Base-by-base conservation (phyloP, 2,888 invertebrate genomes). In the Eulithis prunata region DNA sequence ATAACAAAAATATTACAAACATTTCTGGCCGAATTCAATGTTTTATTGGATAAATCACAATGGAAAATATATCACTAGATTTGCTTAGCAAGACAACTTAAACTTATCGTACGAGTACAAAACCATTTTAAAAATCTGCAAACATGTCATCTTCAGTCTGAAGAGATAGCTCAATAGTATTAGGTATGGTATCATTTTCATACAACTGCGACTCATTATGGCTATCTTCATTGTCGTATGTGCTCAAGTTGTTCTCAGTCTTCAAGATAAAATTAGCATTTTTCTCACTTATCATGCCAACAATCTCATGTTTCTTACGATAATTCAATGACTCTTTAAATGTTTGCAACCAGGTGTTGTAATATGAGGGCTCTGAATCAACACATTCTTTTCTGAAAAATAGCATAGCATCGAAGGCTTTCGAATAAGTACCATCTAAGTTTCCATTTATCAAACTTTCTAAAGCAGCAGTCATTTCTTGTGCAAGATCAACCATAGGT, bases 101-200 rank as follows among this genome's bases (percentile, higher is more conserved):
- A 10, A 11, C 49, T 21, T 49, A 21, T 38, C 41, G 3, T 41
- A 41, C 6, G 8, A 38, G 5, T 7, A 47, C 10, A 21, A 6
- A 47, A 3, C 21, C 21, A 21, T 57, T 53, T 81, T 82, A 90
- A 80, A 90, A 88, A 68, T 90, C 88, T 84, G 91, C 91, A 86
- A 93, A 93, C 70, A 93, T 83, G 69, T 90, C 85, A 76, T 91
- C 85, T 74, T 91, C 90, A 12, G 89, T 78, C 69, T 78, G 80
- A 53, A 92, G 84, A 12, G 81, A 82, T 7, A 91, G 73, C 62
- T 89, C 87, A 21, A 85, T 85, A 41, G 87, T 78, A 66, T 86
- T 81, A 21, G 91, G 90, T 14, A 86, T 74, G 3, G 91, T 93
- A 73, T 93, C 87, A 82, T 88, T 89, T 68, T 90, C 90, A 85